phyloP scores from a whole-genome alignment of 23 tunicate species.

The Ciona savignyi region DNA sequence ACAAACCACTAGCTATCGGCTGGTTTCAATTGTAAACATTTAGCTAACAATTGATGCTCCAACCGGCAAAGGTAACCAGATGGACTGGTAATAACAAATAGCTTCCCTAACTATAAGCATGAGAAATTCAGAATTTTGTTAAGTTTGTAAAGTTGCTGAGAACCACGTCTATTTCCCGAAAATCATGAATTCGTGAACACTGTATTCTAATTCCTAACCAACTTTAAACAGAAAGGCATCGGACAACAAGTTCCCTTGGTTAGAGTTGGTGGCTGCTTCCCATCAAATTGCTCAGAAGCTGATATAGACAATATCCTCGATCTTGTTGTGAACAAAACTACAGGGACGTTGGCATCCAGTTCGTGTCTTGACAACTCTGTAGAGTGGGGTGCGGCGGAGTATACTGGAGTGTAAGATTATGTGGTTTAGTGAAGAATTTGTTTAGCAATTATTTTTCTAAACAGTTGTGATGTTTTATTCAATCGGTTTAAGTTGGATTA shows the following conservation, averaged over 20 bases:
- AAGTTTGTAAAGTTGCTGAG: too few relatives aligned
- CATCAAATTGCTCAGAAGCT: slow-evolving; percentile 23
- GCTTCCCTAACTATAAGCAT: too few relatives aligned
- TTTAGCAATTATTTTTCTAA: not conserved
- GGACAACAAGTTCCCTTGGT: not conserved
- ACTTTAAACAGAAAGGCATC: not conserved
- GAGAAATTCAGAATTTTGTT: too few relatives aligned
- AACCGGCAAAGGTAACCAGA: too few relatives aligned
- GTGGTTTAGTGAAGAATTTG: not conserved
- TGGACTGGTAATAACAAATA: too few relatives aligned
- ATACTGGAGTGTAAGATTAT: slow-evolving; percentile 19
- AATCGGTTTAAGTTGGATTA: too few relatives aligned
- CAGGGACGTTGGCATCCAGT: not conserved
- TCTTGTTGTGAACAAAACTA: not conserved
- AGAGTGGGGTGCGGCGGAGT: slow-evolving; percentile 18
- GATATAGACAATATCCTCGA: slow-evolving; percentile 16
- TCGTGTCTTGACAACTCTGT: not conserved
- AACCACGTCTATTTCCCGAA: too few relatives aligned
- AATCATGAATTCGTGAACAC: too few relatives aligned
- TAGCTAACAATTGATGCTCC: too few relatives aligned
- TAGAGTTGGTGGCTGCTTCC: slow-evolving; percentile 38
- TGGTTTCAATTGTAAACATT: too few relatives aligned
- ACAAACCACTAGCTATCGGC: too few relatives aligned
- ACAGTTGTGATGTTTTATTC: too few relatives aligned
- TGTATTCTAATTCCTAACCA: not conserved